Evolutionary conservation across 2,888 invertebrate species (phyloP), one percentile per base, ranked within the genome.

Genomic region (Polyommatus iphigenia): DNA sequence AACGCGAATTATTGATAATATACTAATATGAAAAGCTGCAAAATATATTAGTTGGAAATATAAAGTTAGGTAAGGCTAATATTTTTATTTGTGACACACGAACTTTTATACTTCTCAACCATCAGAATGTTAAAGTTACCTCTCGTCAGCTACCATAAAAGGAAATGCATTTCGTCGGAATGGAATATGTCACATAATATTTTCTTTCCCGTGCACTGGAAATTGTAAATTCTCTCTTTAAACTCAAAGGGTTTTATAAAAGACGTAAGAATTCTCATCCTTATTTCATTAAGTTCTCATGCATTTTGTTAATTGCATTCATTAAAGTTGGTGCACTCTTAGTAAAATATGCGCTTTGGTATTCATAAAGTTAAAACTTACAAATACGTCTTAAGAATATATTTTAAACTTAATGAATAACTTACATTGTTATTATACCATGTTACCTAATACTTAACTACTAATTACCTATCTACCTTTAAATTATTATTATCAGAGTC

Each of bases 171-270:
- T 75, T 75, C 54, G 75, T 50, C 75, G 75, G 75, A 75, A 54
- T 75, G 29, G 54, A 75, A 54, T 75, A 75, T 75, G 75, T 75
- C 50, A 75, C 75, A 75, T 75, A 75, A 75, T 75, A 75, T 75
- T 75, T 75, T 75, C 54, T 54, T 54, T 54, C 54, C 29, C 18
- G 46, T 54, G 75, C 75, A 54, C 50, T 75, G 75, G 18, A 75
- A 75, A 54, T 75, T 75, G 50, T 15, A 75, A 75, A 75, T 32
- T 75, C 75, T 24, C 75, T 29, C 46, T 75, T 75, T 18, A 75
- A 75, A 75, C 29, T 75, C 75, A 54, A 73, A 75, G 75, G 75
- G 75, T 54, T 50, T 73, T 50, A 46, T 73, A 54, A 75, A 54
- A 75, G 24, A 75, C 24, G 29, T 50, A 29, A 29, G 54, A 75